Evolutionary conservation across 2,797 vertebrate genomes (phyloP), one percentile per base, ranked within the genome.

Genomic region (Myotis planiceps): DNA sequence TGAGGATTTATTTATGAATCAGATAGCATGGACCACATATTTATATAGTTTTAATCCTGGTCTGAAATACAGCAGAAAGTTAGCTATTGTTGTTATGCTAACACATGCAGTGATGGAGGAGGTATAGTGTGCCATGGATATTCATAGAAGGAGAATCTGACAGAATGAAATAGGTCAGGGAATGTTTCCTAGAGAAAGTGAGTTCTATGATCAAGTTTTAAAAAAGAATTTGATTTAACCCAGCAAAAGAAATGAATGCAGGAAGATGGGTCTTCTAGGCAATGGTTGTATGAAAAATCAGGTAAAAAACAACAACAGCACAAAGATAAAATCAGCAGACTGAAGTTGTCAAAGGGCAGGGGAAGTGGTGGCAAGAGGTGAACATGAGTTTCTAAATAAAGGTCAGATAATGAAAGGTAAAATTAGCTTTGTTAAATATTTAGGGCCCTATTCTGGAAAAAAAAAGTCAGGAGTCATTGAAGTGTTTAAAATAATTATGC

Each of bases 71-170:
- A 63, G 19, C 23, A 71, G 63, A 81, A 81, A 53, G 6, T 66
- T 49, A 76, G 6, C 27, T 76, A 34, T 47, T 65, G 0, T 19
- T 84, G 23, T 47, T 55, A 71, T 34, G 5, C 16, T 76, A 34
- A 9, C 49, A 19, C 21, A 6, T 42, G 3, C 6, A 51, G 25
- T 69, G 23, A 49, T 88, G n/a, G 29, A 25, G 6, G 32, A 87
- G 23, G 1, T 9, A 0, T 9, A 8, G 0, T 49, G 9, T 74
- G 39, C 0, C 37, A 5, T 58, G 34, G 8, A 34, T 18, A 45
- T 9, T 12, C n/a, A 39, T 1, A 32, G 21, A 18, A 21, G 34
- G 7, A 82, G n/a, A 79, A 27, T 42, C 1, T 68, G 7, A 37
- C 37, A 37, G 21, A 79, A 16, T 42, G 29, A 53, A 0, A 5